Percentiles rank a stretch among this genome's conserved stretches.
Conservation (phyloP, 2,888 invertebrate species). For the Polyommatus icarus region DNA sequence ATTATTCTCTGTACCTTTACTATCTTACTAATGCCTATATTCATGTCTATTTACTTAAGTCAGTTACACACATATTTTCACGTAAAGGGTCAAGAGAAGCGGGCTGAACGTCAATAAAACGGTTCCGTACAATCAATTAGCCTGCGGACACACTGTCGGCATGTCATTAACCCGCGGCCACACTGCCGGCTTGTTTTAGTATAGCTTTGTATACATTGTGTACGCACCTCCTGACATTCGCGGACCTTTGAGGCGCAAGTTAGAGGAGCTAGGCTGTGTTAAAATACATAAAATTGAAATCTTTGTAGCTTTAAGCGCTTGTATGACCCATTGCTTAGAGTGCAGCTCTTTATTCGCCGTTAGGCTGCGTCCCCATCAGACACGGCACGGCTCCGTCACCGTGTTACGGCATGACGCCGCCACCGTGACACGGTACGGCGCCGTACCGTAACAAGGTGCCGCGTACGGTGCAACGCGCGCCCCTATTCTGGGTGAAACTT, state of each 20-base stretch:
- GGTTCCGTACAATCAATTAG: constrained; percentile 47
- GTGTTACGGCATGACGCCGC: no score
- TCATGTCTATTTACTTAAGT: not conserved
- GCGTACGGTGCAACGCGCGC: no score
- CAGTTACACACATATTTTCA: not conserved
- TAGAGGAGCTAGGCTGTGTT: not conserved
- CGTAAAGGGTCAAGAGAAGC: constrained; percentile 21
- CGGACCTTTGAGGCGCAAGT: constrained; percentile 42
- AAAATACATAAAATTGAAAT: not conserved
- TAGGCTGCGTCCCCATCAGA: no score
- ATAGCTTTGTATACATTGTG: constrained; percentile 47
- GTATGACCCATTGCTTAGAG: not conserved
- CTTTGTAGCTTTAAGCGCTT: not conserved
- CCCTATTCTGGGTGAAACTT: no score
- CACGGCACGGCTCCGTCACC: no score
- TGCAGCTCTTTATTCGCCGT: not conserved
- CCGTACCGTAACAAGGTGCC: no score
- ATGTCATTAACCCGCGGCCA: constrained; percentile 10
- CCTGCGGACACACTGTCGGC: constrained; percentile 40
- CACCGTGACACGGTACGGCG: no score
- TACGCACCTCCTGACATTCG: constrained; percentile 48
- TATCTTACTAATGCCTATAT: not conserved
- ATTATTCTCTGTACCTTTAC: not conserved
- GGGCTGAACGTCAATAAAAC: constrained; percentile 33
- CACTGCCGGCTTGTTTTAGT: not conserved